Evolutionary conservation across 2,113 vertebrate genomes (phyloP), one percentile per base, ranked within the genome.

Genomic region (Fregetta grallaria): DNA sequence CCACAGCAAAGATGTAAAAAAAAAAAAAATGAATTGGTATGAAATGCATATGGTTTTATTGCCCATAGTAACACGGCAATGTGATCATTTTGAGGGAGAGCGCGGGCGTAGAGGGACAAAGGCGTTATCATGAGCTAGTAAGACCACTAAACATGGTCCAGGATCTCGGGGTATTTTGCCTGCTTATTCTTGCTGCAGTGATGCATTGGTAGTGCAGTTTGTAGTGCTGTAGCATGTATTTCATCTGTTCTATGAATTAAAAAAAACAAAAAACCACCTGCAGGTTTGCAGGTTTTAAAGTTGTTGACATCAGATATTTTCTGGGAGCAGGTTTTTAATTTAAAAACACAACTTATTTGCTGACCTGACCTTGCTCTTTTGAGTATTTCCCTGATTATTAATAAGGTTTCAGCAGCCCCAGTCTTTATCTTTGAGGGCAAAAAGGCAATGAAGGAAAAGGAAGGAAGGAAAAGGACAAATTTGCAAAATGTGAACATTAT

Each of bases 11-110:
- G 25, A 74, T 21, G 21, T 34, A 2, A 18, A 45, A 38, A 56
- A 61, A 25, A 38, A 38, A 45, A 23, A 8, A 8, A 1, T 45
- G 7, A 66, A 21, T 34, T 8, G 23, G 3, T 13, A 10, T 14
- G 70, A 74, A 86, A 56, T 1, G 1, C 0, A 1, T 13, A 4
- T 0, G n/a, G 21, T 4, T 86, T 71, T 40, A 45, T 53, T 62
- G 61, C 38, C 55, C 36, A 61, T 18, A 77, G 61, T 59, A 81
- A 73, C 3, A 56, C 1, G 53, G 27, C 44, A 65, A 4, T 4
- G 2, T 34, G n/a, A 30, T 36, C 3, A 9, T n/a, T 80, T 38
- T 32, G 73, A 56, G 56, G 27, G 73, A 26, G 11, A 2, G 13
- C 5, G 22, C 15, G 10, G 6, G 8, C 3, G 0, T 2, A 25